Base-by-base conservation (phyloP, 2,113 vertebrate genomes). In the Macrotus californicus region DNA sequence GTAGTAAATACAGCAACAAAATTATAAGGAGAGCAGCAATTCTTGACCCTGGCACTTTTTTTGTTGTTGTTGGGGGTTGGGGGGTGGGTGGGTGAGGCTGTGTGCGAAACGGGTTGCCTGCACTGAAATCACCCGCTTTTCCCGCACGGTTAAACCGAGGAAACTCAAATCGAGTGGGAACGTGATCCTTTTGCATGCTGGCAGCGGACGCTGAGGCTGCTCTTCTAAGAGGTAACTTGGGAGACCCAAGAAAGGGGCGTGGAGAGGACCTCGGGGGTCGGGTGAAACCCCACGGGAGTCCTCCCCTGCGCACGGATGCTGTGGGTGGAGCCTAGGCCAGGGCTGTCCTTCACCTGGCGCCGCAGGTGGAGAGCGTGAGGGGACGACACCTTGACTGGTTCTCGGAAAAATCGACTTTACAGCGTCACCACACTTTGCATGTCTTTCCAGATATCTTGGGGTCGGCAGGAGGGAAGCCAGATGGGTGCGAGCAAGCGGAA, bases 321-420 rank as follows among this genome's bases (percentile, higher is more conserved):
- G 83, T 16, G 77, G 87, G 96, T 66, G 54, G 84, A 34, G 61
- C 73, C 48, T 39, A 76, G 77, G 77, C 14, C 39, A 1, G 36
- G 69, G 82, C 91, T 43, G 81, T 73, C 1, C 85, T 86, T 96
- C 97, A 97, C 97, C 97, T 97, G 96, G 95, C 70, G 95, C 94
- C 92, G 97, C 97, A 96, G 96, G 96, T 97, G 96, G 94, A 87
- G 84, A 69, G 69, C 52, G 29, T 5, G 72, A 83, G 90, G 89
- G 90, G 80, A 70, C 82, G 76, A 7, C 96, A 82, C 86, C 50
- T 94, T 14, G 76, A 13, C 67, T 54, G 56, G 80, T 73, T 69
- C 61, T 70, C 22, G 67, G 89, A 29, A 69, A 85, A 85, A 12
- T 29, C 67, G 64, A 85, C 94, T 95, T 90, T 87, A 94, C 72